A percentile compares a stretch with the other conserved stretches of the same genome.
phyloP scores from a whole-genome alignment of 2,888 invertebrate species.

The Sphaerophoria rueppellii region DNA sequence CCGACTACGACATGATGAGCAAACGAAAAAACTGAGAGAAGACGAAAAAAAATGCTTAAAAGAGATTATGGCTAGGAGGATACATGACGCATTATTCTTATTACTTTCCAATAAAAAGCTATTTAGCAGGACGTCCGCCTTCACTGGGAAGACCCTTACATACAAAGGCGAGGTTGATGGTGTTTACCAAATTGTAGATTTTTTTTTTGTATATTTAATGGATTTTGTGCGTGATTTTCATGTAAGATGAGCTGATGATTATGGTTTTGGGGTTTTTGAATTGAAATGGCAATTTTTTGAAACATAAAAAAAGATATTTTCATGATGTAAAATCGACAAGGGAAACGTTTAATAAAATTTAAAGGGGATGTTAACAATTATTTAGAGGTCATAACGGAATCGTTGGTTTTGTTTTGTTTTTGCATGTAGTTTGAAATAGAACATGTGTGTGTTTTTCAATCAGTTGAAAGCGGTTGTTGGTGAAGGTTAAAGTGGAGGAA shows the following conservation, averaged over 20 bases:
- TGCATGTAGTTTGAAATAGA: too few relatives aligned
- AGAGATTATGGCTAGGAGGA: constrained; percentile 53
- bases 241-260: constrained; percentile 45
- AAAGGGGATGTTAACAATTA: too few relatives aligned
- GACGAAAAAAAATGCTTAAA: constrained; percentile 33
- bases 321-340: neutral
- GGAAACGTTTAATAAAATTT: too few relatives aligned
- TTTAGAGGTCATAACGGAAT: too few relatives aligned
- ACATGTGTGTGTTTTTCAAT: too few relatives aligned
- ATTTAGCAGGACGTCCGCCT: neutral
- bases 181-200: constrained; percentile 12
- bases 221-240: constrained; percentile 60
- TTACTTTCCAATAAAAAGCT: constrained; percentile 43
- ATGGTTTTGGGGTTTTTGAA: constrained; percentile 33
- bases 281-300: neutral
- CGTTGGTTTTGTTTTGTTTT: too few relatives aligned
- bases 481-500: too few relatives aligned
- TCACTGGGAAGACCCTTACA: too few relatives aligned
- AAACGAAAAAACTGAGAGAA: neutral
- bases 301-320: neutral
- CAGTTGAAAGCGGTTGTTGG: too few relatives aligned
- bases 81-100: constrained; percentile 56
- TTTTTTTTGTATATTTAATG: constrained; percentile 39
- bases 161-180: neutral
- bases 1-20: neutral